Percentiles rank a stretch among this genome's conserved stretches.
Conservation (phyloP, 2,797 vertebrate genomes). For the Lutjanus campechanus region DNA sequence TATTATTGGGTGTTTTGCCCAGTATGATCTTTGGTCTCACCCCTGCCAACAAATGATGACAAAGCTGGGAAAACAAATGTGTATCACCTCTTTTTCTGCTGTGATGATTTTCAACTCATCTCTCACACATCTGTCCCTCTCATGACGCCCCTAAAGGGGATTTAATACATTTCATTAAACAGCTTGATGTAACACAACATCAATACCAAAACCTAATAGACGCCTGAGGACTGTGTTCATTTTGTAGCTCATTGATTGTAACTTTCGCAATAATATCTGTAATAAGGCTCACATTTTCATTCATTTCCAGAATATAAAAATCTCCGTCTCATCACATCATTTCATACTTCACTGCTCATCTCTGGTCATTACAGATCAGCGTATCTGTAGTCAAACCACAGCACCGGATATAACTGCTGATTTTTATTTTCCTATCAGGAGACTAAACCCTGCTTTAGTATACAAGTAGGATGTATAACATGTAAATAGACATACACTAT, state of each 20-base stretch:
- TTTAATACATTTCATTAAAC: conserved; percentile 14
- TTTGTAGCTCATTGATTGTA: conserved; percentile 13
- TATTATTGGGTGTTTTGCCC: too few relatives aligned
- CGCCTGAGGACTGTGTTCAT: too few relatives aligned
- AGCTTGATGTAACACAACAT: background rate
- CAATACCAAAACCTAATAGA: background rate
- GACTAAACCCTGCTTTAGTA: too few relatives aligned
- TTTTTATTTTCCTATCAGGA: too few relatives aligned
- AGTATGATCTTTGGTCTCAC: too few relatives aligned
- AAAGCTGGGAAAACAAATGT: background rate
- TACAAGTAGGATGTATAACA: too few relatives aligned
- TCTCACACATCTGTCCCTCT: background rate
- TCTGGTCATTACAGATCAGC: too few relatives aligned
- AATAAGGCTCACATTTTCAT: background rate
- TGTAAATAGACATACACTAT: too few relatives aligned
- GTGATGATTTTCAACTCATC: background rate
- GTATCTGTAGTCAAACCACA: too few relatives aligned
- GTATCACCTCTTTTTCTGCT: background rate
- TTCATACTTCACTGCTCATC: background rate
- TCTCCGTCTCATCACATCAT: background rate
- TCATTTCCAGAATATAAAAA: conserved; percentile 3
- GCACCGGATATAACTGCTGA: too few relatives aligned
- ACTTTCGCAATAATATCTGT: background rate
- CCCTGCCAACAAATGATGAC: background rate
- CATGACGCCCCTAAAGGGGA: background rate